These are phyloP conservation scores for Corythoichthys haematopterus DNA, from an alignment of 2,113 vertebrate species.

Conservation along the genomic window DNA sequence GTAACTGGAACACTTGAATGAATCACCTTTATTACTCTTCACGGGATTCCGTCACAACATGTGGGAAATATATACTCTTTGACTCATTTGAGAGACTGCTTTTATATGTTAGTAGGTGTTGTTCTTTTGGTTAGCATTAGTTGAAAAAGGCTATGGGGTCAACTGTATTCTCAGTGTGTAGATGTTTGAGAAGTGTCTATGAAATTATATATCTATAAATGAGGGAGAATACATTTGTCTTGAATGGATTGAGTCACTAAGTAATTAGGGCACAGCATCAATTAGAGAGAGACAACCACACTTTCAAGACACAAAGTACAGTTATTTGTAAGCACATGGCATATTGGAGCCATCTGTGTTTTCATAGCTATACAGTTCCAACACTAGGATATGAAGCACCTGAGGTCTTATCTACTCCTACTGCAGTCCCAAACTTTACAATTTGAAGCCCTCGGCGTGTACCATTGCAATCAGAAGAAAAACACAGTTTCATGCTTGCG, in stretches of 20 bases:
- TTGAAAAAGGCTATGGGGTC: neutral
- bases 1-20: neutral
- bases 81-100: neutral
- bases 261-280: neutral
- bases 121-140: neutral
- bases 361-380: neutral
- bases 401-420: conserved; percentile 25
- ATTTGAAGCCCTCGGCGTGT: conserved; percentile 22
- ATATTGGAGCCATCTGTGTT: neutral
- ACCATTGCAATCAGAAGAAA: conserved; percentile 38
- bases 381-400: conserved; percentile 22
- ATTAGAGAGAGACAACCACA: neutral
- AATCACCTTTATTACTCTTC: neutral
- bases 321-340: neutral
- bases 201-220: neutral
- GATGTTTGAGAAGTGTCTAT: neutral
- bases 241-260: neutral
- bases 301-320: neutral
- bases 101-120: neutral
- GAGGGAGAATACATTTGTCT: neutral
- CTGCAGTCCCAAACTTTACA: conserved; percentile 4
- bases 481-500: conserved; percentile 47
- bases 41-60: neutral
- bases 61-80: neutral
- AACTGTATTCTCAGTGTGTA: neutral